Evolutionary conservation across 2,888 invertebrate genomes (phyloP), one percentile per base, ranked within the genome.

Genomic region (Brassicogethes aeneus): DNA sequence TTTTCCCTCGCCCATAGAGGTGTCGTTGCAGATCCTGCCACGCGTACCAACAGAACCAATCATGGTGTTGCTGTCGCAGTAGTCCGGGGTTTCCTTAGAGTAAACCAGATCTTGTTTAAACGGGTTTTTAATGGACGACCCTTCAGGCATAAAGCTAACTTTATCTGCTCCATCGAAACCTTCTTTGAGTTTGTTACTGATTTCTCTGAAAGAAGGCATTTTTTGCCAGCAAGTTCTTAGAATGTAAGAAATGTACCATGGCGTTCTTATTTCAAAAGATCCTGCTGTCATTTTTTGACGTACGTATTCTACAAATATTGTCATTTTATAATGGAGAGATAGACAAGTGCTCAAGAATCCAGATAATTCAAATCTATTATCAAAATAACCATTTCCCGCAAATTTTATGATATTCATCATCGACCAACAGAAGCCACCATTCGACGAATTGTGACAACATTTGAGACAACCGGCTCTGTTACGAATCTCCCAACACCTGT

Each of bases 111-210:
- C 91, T 48, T 76, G 73, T 57, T 80, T 80, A 45, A 81, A 81
- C 1, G 91, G 90, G 37, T 84, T 82, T 64, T 91, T 90, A 54
- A 89, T 83, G 40, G 82, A 82, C 15, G 71, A 73, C 16, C 82
- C 83, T 59, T 88, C 88, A 35, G 91, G 87, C 71, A 89, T 85
- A 64, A 92, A 85, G 55, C 82, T 84, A 61, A 86, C 84, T 12
- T 92, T 93, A 60, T 93, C 92, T 68, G 92, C 90, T 5, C 89
- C 89, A 69, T 92, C 90, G 65, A 91, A 93, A 55, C 82, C 80
- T 54, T 89, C 87, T 57, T 87, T 82, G 45, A 93, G 72, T 37
- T 80, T 77, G 53, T 83, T 80, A n/a, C 91, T 90, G 3, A 92
- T 80, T 64, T 89, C 86, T 39, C 89, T 77, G 65, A 93, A 91